Conservation (phyloP, 2,797 vertebrate species). For the Anomalospiza imberbis region DNA sequence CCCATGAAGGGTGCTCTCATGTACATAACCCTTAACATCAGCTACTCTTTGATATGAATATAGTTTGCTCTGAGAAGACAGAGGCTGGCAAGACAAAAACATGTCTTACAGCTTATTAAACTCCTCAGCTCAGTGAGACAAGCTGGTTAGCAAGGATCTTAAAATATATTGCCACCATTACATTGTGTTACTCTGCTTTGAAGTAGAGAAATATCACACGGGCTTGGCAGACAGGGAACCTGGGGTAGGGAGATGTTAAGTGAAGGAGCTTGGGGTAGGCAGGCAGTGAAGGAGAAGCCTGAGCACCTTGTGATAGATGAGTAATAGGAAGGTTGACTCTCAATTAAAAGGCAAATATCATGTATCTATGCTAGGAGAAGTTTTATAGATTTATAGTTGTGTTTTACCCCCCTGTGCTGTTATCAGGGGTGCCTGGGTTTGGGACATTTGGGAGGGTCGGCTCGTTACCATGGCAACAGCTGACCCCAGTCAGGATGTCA, state of each 20-base stretch:
- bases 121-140: not conserved
- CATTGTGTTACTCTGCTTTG: not conserved
- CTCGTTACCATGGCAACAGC: not conserved
- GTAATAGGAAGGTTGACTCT: accelerated
- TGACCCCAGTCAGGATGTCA: not conserved
- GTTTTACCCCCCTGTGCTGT: not conserved
- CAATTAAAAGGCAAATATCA: not conserved
- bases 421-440: not conserved
- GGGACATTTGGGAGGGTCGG: not conserved
- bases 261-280: not conserved
- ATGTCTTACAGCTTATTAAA: not conserved
- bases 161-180: not conserved
- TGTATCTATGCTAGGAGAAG: not conserved
- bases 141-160: not conserved
- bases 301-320: not conserved
- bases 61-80: not conserved
- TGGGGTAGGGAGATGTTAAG: not conserved
- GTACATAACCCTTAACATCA: slow-evolving; percentile 8
- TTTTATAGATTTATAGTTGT: not conserved
- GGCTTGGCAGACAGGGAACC: not conserved
- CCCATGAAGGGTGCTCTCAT: not conserved
- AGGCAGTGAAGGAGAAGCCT: not conserved
- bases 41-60: slow-evolving; percentile 12
- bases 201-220: not conserved
- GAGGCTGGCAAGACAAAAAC: slow-evolving; percentile 17